Evolutionary conservation across 2,113 vertebrate genomes (phyloP), one percentile per base, ranked within the genome.

Genomic region (Microcebus jonahi): DNA sequence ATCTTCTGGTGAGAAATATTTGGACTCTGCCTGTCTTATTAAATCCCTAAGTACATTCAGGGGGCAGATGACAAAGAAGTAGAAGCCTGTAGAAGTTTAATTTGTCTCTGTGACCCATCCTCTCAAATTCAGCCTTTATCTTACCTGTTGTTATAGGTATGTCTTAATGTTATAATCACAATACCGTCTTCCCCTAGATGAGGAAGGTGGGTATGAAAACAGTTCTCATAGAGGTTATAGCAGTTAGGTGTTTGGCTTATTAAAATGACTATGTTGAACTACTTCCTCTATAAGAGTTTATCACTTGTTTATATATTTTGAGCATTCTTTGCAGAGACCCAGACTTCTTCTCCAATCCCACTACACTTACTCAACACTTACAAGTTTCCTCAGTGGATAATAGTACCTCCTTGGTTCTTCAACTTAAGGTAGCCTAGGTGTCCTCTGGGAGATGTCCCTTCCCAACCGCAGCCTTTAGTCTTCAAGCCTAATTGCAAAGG

Each of bases 1-100:
- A 18, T 82, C 39, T 82, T 95, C 48, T 90, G 27, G 29, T 20
- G 13, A 25, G 76, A 84, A 36, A 23, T 96, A 71, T 36, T 95
- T 96, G 67, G 14, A 65, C 55, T 94, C 84, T 85, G 50, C 79
- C 7, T 95, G 6, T 93, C 31, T 92, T 75, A 18, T 29, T 92
- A 65, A 85, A 76, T 73, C 13, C 2, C 34, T 79, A 29, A 95
- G n/a, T 84, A 39, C 14, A 75, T 75, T 88, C 17, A 85, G n/a
- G 55, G 53, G 36, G 2, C 20, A 86, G 23, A 77, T 88, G 73
- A 23, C 6, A 23, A 83, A 77, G 57, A 92, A 86, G 29, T n/a
- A 63, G 75, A 81, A 84, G 0, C 42, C n/a, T 73, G 6, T 59
- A 45, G 48, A 86, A 27, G 20, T 39, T 95, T 61, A 39, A 65